These are phyloP conservation scores for Gallinago paraguaiae DNA, from an alignment of 2,113 vertebrate species.

Conservation along the genomic window DNA sequence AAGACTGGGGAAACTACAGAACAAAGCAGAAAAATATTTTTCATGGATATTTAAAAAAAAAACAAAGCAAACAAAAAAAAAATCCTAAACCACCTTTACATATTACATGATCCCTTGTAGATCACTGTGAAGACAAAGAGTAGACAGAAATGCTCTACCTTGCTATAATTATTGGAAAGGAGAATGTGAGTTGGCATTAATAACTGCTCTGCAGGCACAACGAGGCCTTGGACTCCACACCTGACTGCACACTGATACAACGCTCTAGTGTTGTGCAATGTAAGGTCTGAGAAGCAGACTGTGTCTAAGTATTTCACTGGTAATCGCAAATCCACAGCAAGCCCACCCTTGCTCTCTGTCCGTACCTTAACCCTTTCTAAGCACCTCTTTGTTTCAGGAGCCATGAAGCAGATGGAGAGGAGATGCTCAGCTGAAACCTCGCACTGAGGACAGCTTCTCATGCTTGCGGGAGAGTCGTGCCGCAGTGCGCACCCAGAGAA, in stretches of 20 bases:
- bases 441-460: fast-evolving
- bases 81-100: neutral
- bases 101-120: neutral
- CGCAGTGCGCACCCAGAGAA: neutral
- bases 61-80: neutral
- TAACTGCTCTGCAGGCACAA: neutral
- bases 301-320: neutral
- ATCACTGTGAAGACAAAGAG: neutral
- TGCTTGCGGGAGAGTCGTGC: fast-evolving
- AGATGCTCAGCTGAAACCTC: neutral
- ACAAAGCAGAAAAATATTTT: neutral
- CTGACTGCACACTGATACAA: neutral
- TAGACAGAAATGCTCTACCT: neutral
- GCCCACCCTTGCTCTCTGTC: neutral
- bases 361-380: neutral
- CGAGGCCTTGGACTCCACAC: neutral
- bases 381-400: neutral
- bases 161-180: neutral
- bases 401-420: neutral
- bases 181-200: neutral
- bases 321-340: neutral
- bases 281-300: neutral
- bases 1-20: neutral
- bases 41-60: neutral
- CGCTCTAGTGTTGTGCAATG: fast-evolving